Evolutionary conservation across 1,140 invertebrate genomes (phyloP).

Genomic region (Copidosoma floridanum): DNA sequence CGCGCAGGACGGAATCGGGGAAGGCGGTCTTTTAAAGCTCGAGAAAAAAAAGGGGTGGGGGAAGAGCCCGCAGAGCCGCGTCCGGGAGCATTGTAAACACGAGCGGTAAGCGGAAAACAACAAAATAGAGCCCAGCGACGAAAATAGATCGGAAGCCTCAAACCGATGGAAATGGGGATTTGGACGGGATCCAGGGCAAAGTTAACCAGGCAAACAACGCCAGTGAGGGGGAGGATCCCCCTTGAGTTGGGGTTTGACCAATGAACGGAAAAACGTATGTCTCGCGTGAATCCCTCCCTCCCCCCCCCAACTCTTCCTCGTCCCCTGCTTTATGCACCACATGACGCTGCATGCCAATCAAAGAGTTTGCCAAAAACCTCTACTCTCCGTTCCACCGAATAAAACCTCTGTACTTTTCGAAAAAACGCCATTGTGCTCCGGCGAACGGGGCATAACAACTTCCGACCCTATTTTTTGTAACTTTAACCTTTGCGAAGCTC

Average conservation of each 20-base stretch:
- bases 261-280: slow-evolving; percentile 12
- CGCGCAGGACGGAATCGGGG: no score
- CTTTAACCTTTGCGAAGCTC: no score
- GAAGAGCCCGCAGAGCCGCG: background rate
- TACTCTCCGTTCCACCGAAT: no score
- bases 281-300: slow-evolving; percentile 3
- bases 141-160: slow-evolving; percentile 12
- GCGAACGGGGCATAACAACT: no score
- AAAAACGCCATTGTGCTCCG: no score
- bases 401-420: no score
- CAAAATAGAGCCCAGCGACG: slow-evolving; percentile 8
- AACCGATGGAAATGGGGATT: slow-evolving; percentile 26
- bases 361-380: no score
- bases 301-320: background rate
- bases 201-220: slow-evolving; percentile 20
- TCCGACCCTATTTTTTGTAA: no score
- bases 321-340: no score
- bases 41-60: no score
- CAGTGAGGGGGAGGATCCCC: no score
- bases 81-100: slow-evolving; percentile 9
- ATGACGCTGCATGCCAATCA: slow-evolving; percentile 5
- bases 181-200: slow-evolving; percentile 22
- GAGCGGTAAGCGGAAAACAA: slow-evolving; percentile 6
- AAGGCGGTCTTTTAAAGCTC: no score
- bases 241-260: slow-evolving; percentile 17